Evolutionary conservation across 2,797 vertebrate genomes (phyloP).

Genomic region (Gambelia wislizenii): DNA sequence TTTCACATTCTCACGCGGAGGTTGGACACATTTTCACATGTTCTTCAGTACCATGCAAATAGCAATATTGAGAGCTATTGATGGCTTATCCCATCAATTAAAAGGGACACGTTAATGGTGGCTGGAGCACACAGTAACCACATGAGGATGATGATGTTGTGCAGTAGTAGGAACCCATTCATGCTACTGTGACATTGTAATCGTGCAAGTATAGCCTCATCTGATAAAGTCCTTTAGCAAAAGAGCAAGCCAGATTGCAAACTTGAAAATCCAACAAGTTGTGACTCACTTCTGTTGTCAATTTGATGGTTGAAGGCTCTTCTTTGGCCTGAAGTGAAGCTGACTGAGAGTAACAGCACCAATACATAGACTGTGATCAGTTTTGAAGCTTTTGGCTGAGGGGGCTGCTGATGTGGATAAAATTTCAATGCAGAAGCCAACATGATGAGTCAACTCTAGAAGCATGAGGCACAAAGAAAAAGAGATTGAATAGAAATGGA

Average conservation of each 20-base stretch:
- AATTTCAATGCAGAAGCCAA: constrained; percentile 48
- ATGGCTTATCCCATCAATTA: too few species aligned
- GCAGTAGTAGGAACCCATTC: too few species aligned
- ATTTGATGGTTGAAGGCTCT: constrained; percentile 89
- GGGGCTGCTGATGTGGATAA: constrained; percentile 45
- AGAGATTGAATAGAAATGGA: constrained; percentile 29
- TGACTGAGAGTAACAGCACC: constrained; percentile 82
- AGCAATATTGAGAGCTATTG: too few species aligned
- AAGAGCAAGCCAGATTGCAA: not conserved
- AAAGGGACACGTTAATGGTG: too few species aligned
- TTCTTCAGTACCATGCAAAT: too few species aligned
- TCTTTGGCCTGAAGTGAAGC: constrained; percentile 79
- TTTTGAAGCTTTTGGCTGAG: constrained; percentile 58
- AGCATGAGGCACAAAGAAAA: constrained; percentile 44
- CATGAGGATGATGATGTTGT: too few species aligned
- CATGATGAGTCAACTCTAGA: constrained; percentile 45
- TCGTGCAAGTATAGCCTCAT: too few species aligned
- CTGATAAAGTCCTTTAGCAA: too few species aligned
- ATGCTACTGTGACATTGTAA: too few species aligned
- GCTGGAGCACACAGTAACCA: too few species aligned
- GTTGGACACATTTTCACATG: too few species aligned
- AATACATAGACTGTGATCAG: constrained; percentile 79
- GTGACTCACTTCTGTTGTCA: constrained; percentile 90
- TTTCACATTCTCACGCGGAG: too few species aligned
- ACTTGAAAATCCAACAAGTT: not conserved